A percentile compares a stretch with the other conserved stretches of the same genome.
Evolutionary conservation across 2,797 vertebrate genomes (phyloP).

Genomic region (Takifugu rubripes): DNA sequence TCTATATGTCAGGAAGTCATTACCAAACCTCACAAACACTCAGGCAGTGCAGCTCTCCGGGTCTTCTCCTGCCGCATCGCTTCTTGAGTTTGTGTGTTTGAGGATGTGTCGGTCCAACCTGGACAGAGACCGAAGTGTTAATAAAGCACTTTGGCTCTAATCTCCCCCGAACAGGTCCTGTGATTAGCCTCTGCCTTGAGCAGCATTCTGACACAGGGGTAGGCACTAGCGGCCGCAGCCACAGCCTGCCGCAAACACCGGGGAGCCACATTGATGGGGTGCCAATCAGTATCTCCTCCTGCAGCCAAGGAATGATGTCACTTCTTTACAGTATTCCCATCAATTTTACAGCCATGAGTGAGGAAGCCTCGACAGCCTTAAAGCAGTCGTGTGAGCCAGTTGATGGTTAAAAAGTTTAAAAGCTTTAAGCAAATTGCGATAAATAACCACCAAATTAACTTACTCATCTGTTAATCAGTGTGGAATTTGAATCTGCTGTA

Average conservation of each 20-base stretch:
- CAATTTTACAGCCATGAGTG: constrained; percentile 21
- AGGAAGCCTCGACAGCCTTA: constrained; percentile 21
- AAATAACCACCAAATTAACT: constrained; percentile 10
- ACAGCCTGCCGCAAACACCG: constrained; percentile 38
- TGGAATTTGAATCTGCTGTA: constrained; percentile 4
- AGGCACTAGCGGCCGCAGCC: constrained; percentile 38
- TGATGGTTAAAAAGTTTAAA: constrained; percentile 24
- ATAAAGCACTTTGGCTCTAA: constrained; percentile 64
- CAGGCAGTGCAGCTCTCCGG: constrained; percentile 5
- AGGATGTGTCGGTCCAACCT: constrained; percentile 29
- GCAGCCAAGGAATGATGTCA: constrained; percentile 23
- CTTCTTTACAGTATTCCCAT: constrained; percentile 30
- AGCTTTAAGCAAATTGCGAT: constrained; percentile 2
- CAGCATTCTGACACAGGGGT: constrained; percentile 55
- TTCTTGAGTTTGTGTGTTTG: constrained; percentile 3
- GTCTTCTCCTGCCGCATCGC: constrained; percentile 15
- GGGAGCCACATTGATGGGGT: constrained; percentile 36
- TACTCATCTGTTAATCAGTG: not conserved
- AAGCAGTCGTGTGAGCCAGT: not conserved
- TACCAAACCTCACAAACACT: constrained; percentile 26
- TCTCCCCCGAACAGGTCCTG: constrained; percentile 71
- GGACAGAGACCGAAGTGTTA: constrained; percentile 55
- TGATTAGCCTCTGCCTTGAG: constrained; percentile 57
- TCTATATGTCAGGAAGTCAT: constrained; percentile 62
- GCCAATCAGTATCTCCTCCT: constrained; percentile 20